phyloP scores from a whole-genome alignment of 2,113 vertebrate genomes.

The Albula goreensis region DNA sequence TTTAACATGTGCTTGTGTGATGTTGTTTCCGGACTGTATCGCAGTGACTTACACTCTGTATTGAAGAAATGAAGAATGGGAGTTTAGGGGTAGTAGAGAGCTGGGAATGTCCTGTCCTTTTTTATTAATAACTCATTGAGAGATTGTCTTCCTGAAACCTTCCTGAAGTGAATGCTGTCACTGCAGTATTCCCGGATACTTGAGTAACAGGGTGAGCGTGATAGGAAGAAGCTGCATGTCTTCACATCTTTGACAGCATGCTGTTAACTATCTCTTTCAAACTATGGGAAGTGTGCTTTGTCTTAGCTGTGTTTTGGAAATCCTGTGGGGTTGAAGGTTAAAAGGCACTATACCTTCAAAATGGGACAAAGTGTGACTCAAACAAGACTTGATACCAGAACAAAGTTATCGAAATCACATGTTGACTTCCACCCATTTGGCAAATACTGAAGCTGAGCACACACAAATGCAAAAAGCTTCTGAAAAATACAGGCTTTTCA shows the following conservation, averaged over 20 bases:
- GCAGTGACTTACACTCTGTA: neutral
- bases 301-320: neutral
- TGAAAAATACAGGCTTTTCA: neutral
- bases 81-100: neutral
- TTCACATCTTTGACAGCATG: neutral
- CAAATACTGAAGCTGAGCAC: neutral
- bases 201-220: neutral
- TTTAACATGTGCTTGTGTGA: neutral
- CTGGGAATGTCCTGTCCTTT: neutral
- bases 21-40: neutral
- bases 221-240: neutral
- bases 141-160: neutral
- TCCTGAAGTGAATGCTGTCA: neutral
- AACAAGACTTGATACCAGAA: neutral
- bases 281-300: neutral
- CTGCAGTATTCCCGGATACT: neutral
- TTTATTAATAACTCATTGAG: neutral
- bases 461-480: neutral
- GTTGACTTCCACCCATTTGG: neutral
- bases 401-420: neutral
- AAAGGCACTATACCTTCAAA: neutral
- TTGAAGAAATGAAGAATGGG: neutral
- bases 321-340: neutral
- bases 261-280: neutral
- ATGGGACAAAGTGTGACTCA: neutral